Base-by-base conservation (phyloP, 92 coral and sea anemone genomes). In the Ricordea florida region DNA sequence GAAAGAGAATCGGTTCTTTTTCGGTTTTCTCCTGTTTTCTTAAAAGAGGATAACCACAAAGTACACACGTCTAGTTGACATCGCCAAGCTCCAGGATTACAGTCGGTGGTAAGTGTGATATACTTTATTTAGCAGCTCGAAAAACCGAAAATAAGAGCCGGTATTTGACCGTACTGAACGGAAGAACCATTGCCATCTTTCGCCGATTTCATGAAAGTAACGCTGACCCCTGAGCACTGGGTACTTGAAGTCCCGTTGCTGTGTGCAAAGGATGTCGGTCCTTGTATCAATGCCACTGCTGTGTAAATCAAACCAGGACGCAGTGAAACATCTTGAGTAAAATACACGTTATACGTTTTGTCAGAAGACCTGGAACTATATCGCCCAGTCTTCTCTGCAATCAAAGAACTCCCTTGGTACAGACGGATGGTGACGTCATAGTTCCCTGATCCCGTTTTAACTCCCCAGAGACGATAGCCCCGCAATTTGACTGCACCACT, bases 381-480 rank as follows among this genome's bases (percentile, higher is more conserved):
- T 8, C 43, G 47, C 20, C 74, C 74, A 44, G 59, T 66, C 60
- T 43, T 66, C 40, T 66, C 21, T 31, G 74, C 10, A 14, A 66
- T 52, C 17, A 66, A 40, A 13, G 49, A 56, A 56, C 52, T 66
- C 29, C 52, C 57, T 2, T 31, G 33, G 40, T 66, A 66, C 27
- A 66, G 28, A 36, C 74, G 28, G 28, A 56, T 45, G 40, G 25
- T 37, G 2, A 69, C 76, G 15, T 33, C 38, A 59, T 50, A 69
- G 2, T 34, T 41, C 4, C 29, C 2, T 3, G 28, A 40, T 29
- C 62, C 63, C 5, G 61, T 50, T 0, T 0, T 0, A 10, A 51
- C 63, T 5, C 76, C 76, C 63, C 63, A 69, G 47, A 69, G 38
- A 21, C 60, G 62, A 14, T 48, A 69, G 15, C 76, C 76, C 15